Evolutionary conservation across 1,140 invertebrate genomes (phyloP), one percentile per base, ranked within the genome.

Genomic region (Diuraphis noxia): DNA sequence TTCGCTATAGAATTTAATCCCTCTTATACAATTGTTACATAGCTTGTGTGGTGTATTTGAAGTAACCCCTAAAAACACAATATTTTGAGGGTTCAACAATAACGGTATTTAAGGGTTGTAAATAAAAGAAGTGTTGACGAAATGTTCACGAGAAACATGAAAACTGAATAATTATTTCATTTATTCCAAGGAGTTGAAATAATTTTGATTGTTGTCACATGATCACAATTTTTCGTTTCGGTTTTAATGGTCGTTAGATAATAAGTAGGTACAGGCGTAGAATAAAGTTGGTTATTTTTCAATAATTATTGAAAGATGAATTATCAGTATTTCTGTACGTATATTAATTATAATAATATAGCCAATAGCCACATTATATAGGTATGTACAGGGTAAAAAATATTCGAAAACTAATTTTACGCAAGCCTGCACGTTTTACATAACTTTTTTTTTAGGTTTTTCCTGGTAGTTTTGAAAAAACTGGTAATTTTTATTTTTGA

Each of bases 91-190:
- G n/a, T 72, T 72, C 30, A 8, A n/a, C 30, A 72, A 72, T 72
- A 72, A 72, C 30, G 56, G 56, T 72, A 72, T n/a, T 72, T 72
- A 72, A 72, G 56, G 56, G 56, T n/a, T 72, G 30, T n/a, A 72
- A n/a, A 72, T 72, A 72, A 72, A 72, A 72, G 56, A 72, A 72
- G n/a, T 72, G 56, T 72, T 72, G 56, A 72, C 56, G 56, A 72
- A 72, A 72, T 72, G 30, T 72, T 72, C 56, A n/a, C 17, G 30
- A 72, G 56, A 72, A 72, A 72, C 30, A 72, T n/a, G 30, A n/a
- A n/a, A n/a, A n/a, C 56, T 72, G n/a, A 72, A 72, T n/a, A 72
- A 72, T 72, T 72, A 72, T 72, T 34, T 19, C 56, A 72, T n/a
- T 72, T 72, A 72, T 72, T 34, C 7, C 56, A 72, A n/a, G n/a